phyloP scores from a whole-genome alignment of 2,797 vertebrate genomes.

The Poeciliopsis turneri region DNA sequence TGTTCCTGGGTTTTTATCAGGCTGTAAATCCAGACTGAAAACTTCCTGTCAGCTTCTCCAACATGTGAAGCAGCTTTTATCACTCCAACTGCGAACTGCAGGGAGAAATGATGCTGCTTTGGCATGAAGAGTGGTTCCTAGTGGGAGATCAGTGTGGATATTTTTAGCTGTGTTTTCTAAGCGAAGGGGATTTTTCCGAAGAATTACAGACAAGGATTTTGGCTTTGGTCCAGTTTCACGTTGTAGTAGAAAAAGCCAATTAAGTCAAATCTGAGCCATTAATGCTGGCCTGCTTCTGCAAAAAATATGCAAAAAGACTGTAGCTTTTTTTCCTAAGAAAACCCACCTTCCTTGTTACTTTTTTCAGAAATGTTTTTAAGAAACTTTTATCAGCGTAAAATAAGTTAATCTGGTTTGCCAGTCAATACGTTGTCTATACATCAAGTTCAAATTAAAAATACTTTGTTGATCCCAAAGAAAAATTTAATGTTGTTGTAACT shows the following conservation, averaged over 20 bases:
- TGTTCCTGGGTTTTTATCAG: constrained; percentile 1
- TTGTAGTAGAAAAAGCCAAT: not conserved
- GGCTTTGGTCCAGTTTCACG: not conserved
- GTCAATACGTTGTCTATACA: not conserved
- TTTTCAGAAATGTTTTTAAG: not conserved
- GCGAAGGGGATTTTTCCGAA: constrained; percentile 2
- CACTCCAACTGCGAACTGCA: constrained; percentile 1
- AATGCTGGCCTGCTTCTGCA: not conserved
- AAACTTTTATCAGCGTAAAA: not conserved
- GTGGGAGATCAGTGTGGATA: not conserved
- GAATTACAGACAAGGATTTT: not conserved
- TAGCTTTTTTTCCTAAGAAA: not conserved
- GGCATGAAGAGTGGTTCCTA: not conserved
- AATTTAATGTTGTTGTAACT: too few species aligned
- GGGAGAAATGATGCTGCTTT: constrained; percentile 2
- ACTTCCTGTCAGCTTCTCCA: constrained; percentile 1
- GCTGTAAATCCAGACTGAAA: not conserved
- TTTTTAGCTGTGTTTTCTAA: constrained; percentile 18
- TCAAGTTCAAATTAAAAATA: too few species aligned
- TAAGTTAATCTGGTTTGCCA: not conserved
- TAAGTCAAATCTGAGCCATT: not conserved
- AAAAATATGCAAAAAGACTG: not conserved
- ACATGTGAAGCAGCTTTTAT: constrained; percentile 13
- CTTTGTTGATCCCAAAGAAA: too few species aligned
- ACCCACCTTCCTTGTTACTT: not conserved